Evolutionary conservation across 2,113 vertebrate species (phyloP).

Genomic region (Tinamus guttatus): DNA sequence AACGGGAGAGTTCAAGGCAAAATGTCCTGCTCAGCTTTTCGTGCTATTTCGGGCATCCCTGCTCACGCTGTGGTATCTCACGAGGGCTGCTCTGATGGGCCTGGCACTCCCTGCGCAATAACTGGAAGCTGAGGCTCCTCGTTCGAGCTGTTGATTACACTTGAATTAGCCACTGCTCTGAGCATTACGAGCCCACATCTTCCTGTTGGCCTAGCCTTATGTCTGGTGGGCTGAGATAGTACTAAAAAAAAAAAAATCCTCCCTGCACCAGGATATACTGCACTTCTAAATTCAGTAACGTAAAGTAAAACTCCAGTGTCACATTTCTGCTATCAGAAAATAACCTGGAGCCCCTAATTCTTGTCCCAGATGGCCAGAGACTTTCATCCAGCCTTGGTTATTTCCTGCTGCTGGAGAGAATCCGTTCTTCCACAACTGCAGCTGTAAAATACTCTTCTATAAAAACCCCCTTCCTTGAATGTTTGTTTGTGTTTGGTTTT

Average conservation of each 20-base stretch:
- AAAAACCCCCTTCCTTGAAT: neutral
- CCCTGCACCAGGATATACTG: neutral
- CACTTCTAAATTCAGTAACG: neutral
- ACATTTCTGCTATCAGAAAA: neutral
- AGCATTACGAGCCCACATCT: neutral
- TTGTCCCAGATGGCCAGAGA: neutral
- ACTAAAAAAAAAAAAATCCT: neutral
- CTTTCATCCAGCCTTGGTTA: neutral
- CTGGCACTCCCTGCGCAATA: fast-evolving
- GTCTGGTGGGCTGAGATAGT: neutral
- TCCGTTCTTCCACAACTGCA: neutral
- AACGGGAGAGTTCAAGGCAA: neutral
- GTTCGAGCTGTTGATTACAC: neutral
- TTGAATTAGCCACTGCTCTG: neutral
- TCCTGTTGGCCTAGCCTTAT: neutral
- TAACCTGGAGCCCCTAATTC: neutral
- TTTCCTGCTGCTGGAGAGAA: neutral
- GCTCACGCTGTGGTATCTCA: neutral
- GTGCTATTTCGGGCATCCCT: neutral
- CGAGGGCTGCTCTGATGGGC: neutral
- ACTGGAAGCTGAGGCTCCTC: neutral
- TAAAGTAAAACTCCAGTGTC: neutral
- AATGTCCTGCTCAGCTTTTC: neutral
- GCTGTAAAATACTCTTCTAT: neutral
- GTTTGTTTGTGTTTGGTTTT: neutral